phyloP scores from a whole-genome alignment of 2,888 invertebrate species.

The Amblyteles armatorius region DNA sequence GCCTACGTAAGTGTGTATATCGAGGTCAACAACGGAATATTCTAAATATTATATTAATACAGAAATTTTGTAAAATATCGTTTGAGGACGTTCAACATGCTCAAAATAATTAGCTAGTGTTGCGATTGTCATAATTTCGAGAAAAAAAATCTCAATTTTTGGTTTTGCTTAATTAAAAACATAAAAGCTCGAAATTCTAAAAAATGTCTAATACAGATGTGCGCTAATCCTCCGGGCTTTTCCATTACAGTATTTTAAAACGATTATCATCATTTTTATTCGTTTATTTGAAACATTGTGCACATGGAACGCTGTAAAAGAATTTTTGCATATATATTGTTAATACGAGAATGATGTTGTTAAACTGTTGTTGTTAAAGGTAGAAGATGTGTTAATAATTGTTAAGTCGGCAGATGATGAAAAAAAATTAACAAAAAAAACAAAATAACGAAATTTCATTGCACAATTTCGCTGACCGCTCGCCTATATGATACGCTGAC shows the following conservation, averaged over 20 bases:
- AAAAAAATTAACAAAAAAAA: conserved; percentile 16
- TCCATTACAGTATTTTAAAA: not conserved
- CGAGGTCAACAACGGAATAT: conserved; percentile 78
- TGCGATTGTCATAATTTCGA: conserved; percentile 40
- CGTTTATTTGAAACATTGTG: conserved; percentile 27
- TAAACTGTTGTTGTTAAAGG: conserved; percentile 81
- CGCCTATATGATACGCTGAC: conserved; percentile 23
- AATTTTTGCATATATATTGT: conserved; percentile 72
- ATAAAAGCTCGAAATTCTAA: not conserved
- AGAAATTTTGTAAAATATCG: conserved; percentile 59
- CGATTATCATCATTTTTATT: conserved; percentile 17
- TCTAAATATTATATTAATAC: conserved; percentile 75
- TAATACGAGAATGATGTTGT: conserved; percentile 78
- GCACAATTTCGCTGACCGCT: conserved; percentile 29
- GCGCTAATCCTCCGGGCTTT: not conserved
- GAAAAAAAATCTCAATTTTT: conserved; percentile 11
- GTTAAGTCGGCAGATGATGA: conserved; percentile 72
- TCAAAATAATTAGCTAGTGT: conserved; percentile 72
- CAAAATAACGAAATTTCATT: conserved; percentile 24
- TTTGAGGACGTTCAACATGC: conserved; percentile 79
- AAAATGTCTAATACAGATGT: not conserved
- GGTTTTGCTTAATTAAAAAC: not conserved
- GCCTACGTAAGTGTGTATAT: conserved; percentile 72
- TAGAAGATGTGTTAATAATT: conserved; percentile 77
- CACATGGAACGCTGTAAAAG: conserved; percentile 34